Conservation (phyloP, 2,113 vertebrate species). For the Lasiurus cinereus region DNA sequence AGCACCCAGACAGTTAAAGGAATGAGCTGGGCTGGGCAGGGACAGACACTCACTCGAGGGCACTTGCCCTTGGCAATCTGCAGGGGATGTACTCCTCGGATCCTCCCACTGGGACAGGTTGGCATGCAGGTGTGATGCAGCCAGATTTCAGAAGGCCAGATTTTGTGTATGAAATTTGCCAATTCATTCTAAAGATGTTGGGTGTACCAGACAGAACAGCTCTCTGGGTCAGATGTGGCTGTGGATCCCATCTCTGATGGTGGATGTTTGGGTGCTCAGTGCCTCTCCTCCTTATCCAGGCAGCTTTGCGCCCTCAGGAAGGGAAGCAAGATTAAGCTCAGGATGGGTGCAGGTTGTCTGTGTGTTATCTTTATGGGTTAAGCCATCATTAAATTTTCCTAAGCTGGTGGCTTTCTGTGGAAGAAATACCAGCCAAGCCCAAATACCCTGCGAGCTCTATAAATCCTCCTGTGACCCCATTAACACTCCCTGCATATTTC, state of each 20-base stretch:
- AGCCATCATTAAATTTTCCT: conserved; percentile 73
- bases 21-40: neutral
- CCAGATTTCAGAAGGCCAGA: neutral
- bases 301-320: neutral
- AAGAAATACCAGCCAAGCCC: conserved; percentile 54
- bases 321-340: conserved; percentile 4
- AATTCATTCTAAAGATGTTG: neutral
- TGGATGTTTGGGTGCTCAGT: neutral
- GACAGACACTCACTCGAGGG: neutral
- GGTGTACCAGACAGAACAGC: fast-evolving
- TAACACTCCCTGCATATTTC: conserved; percentile 77
- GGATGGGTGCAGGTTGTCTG: conserved; percentile 40
- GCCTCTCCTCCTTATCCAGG: neutral
- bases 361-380: conserved; percentile 71
- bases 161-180: neutral
- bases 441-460: conserved; percentile 73
- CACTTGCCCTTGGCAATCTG: neutral
- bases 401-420: conserved; percentile 70
- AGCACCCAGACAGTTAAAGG: too few relatives aligned
- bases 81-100: neutral
- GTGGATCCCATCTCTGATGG: fast-evolving
- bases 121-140: neutral
- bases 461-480: conserved; percentile 79
- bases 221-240: neutral
- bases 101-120: fast-evolving